phyloP scores from a whole-genome alignment of 2,888 invertebrate genomes.

The Drosophila phalerata region DNA sequence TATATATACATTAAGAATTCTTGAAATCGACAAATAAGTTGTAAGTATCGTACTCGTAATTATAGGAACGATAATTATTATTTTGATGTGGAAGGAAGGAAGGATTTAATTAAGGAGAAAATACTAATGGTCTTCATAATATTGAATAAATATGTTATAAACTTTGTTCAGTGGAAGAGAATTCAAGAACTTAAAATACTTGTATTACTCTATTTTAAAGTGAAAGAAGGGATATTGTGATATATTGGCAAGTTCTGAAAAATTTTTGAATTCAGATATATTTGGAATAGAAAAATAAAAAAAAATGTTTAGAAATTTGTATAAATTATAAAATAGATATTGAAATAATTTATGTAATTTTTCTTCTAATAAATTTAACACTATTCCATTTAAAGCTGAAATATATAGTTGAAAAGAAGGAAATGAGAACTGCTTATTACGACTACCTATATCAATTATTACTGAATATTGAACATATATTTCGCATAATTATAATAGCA shows the following conservation, averaged over 20 bases:
- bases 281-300: neutral
- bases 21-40: neutral
- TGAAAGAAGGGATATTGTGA: too few relatives aligned
- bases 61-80: too few relatives aligned
- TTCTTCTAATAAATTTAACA: neutral
- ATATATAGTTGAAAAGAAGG: neutral
- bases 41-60: neutral
- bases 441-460: neutral
- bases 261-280: too few relatives aligned
- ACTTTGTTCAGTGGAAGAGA: too few relatives aligned
- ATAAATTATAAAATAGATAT: too few relatives aligned
- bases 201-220: too few relatives aligned
- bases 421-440: neutral
- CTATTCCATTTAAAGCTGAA: neutral
- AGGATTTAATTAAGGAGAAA: too few relatives aligned
- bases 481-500: neutral
- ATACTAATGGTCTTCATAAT: too few relatives aligned
- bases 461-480: neutral
- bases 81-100: too few relatives aligned
- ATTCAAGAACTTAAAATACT: too few relatives aligned
- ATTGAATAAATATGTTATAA: too few relatives aligned
- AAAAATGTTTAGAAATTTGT: neutral
- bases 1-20: slow-evolving; percentile 6
- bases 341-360: neutral
- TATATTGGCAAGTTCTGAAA: too few relatives aligned